These are phyloP conservation scores for Drosophila varians DNA, from an alignment of 1,140 invertebrate genomes.

Conservation along the genomic window DNA sequence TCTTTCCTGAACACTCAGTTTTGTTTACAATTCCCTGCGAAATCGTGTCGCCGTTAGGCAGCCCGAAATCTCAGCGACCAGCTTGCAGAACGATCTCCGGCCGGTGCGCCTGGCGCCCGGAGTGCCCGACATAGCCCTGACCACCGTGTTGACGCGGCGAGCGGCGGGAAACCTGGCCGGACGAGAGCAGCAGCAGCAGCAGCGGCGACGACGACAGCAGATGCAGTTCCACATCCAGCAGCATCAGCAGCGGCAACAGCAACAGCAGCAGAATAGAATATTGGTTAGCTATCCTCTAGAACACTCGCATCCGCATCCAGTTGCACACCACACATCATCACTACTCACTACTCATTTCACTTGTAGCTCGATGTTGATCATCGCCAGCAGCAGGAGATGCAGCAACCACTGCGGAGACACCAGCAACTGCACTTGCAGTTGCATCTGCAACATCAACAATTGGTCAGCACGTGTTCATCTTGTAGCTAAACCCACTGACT, in stretches of 20 bases:
- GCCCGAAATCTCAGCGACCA: slow-evolving; percentile 57
- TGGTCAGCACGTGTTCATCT: slow-evolving; percentile 27
- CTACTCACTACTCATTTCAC: slow-evolving; percentile 26
- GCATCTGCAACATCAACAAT: slow-evolving; percentile 11
- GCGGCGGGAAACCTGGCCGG: slow-evolving; percentile 43
- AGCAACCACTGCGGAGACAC: slow-evolving; percentile 12
- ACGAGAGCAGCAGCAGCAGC: slow-evolving; percentile 42
- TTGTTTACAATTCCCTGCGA: slow-evolving; percentile 79
- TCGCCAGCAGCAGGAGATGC: slow-evolving; percentile 12
- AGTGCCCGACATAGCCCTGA: slow-evolving; percentile 26
- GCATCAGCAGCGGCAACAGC: slow-evolving; percentile 44
- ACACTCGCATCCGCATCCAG: slow-evolving; percentile 2
- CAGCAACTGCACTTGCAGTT: slow-evolving; percentile 2
- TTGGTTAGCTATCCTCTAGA: slow-evolving; percentile 61
- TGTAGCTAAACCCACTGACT: slow-evolving; percentile 12
- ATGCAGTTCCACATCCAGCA: slow-evolving; percentile 48
- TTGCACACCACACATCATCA: slow-evolving; percentile 1
- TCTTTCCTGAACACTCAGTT: slow-evolving; percentile 58
- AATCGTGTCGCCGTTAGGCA: slow-evolving; percentile 46
- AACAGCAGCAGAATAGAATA: slow-evolving; percentile 41
- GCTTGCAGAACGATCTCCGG: slow-evolving; percentile 67
- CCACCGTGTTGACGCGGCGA: slow-evolving; percentile 41
- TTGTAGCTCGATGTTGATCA: slow-evolving; percentile 36
- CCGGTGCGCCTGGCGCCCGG: slow-evolving; percentile 56
- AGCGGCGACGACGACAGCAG: slow-evolving; percentile 41